Percentiles rank a stretch among this genome's conserved stretches.
phyloP scores from a whole-genome alignment of 2,113 vertebrate species.

The Grammomys dolichurus region DNA sequence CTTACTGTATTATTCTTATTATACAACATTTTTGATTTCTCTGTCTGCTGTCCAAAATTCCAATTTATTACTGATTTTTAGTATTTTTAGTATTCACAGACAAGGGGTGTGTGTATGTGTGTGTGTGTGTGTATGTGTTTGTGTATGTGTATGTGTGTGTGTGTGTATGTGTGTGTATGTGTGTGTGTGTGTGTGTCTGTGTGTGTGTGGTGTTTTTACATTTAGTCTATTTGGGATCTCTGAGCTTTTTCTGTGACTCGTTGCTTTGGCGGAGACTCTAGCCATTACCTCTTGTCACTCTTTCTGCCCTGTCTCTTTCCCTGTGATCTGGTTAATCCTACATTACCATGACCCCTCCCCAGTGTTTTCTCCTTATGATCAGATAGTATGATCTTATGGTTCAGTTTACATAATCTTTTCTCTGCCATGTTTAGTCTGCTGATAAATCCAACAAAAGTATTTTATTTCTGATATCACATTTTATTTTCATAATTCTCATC shows the following conservation, averaged over 20 bases:
- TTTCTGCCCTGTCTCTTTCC: neutral
- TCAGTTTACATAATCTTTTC: conserved; percentile 18
- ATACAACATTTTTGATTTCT: conserved; percentile 4
- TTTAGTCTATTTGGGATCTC: neutral
- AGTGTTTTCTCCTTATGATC: neutral
- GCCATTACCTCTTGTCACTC: neutral
- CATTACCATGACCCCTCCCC: neutral
- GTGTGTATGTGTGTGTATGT: neutral
- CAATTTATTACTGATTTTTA: neutral
- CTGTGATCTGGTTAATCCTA: neutral
- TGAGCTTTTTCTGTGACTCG: neutral
- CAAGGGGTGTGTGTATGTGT: neutral
- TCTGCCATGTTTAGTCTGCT: neutral
- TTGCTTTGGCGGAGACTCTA: conserved; percentile 16
- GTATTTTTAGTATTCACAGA: neutral
- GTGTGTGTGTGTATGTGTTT: neutral
- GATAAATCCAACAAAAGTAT: neutral
- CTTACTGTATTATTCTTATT: neutral
- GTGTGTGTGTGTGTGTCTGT: neutral
- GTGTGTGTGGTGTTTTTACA: neutral
- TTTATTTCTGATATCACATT: neutral
- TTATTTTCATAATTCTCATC: conserved; percentile 9
- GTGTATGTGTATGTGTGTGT: neutral
- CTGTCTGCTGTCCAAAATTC: neutral
- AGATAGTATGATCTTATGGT: neutral